Evolutionary conservation across 2,113 vertebrate genomes (phyloP).

Genomic region (Elephas maximus): DNA sequence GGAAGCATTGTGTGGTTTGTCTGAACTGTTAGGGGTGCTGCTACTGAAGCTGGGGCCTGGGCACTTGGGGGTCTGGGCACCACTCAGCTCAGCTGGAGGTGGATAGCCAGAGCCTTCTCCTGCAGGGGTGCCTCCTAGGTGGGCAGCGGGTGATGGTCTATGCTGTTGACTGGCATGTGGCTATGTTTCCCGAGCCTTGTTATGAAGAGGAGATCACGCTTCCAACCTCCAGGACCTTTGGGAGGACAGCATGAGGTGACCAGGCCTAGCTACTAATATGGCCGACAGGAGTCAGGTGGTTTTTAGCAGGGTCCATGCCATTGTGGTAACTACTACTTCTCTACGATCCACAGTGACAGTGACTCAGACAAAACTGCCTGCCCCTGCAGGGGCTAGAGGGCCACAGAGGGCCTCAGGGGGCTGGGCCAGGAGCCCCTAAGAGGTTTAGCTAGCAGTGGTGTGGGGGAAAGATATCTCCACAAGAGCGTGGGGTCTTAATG

Average conservation of each 20-base stretch:
- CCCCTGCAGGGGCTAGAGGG: neutral
- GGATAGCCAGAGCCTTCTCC: neutral
- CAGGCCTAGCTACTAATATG: neutral
- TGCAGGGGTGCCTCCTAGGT: neutral
- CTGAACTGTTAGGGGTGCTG: neutral
- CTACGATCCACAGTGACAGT: neutral
- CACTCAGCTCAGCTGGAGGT: neutral
- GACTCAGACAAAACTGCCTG: neutral
- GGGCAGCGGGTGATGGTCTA: fast-evolving
- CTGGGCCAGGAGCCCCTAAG: neutral
- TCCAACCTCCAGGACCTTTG: fast-evolving
- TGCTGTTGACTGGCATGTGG: neutral
- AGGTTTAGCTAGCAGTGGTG: neutral
- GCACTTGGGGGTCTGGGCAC: too few species aligned
- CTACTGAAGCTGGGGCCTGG: neutral
- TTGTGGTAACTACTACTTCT: neutral
- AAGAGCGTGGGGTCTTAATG: neutral
- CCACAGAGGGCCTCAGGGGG: neutral
- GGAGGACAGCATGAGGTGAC: fast-evolving
- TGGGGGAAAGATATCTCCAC: neutral
- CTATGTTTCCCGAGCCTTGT: neutral
- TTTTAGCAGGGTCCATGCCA: fast-evolving
- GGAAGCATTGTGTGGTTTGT: neutral
- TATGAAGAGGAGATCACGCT: neutral
- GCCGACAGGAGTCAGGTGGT: fast-evolving